These are phyloP conservation scores for Xyrichtys novacula DNA, from an alignment of 2,797 vertebrate genomes.

Conservation along the genomic window DNA sequence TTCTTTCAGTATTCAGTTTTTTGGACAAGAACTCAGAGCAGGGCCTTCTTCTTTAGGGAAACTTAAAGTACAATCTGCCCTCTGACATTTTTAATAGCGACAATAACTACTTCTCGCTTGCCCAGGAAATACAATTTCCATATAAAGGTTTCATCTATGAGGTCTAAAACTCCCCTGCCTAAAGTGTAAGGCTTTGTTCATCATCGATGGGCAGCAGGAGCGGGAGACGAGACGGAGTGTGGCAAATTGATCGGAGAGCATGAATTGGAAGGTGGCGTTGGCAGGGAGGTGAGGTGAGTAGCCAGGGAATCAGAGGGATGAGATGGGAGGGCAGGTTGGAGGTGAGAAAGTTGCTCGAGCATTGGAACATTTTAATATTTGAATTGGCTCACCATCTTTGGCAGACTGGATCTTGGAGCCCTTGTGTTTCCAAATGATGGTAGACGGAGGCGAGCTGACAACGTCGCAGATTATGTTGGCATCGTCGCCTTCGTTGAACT, in stretches of 20 bases:
- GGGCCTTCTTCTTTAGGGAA: slow-evolving; percentile 10
- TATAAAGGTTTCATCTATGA: slow-evolving; percentile 45
- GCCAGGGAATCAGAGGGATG: slow-evolving; percentile 23
- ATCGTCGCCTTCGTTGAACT: slow-evolving; percentile 95
- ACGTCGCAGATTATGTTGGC: slow-evolving; percentile 94
- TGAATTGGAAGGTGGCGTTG: slow-evolving; percentile 36
- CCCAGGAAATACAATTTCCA: slow-evolving; percentile 40
- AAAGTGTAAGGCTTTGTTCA: slow-evolving; percentile 48
- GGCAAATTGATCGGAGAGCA: slow-evolving; percentile 54
- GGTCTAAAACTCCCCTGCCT: slow-evolving; percentile 36
- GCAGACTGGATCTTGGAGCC: slow-evolving; percentile 88
- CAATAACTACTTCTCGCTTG: slow-evolving; percentile 35
- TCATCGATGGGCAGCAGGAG: slow-evolving; percentile 26
- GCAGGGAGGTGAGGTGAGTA: slow-evolving; percentile 33
- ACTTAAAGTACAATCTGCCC: slow-evolving; percentile 28
- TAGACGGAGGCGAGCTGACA: slow-evolving; percentile 92
- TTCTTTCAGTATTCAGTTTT: not conserved
- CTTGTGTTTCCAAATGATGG: slow-evolving; percentile 95
- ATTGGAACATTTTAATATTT: slow-evolving; percentile 8
- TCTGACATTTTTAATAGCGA: slow-evolving; percentile 31
- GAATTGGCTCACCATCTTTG: slow-evolving; percentile 92
- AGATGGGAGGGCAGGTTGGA: slow-evolving; percentile 5
- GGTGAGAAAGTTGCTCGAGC: slow-evolving; percentile 35
- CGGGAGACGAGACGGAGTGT: slow-evolving; percentile 39
- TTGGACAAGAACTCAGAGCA: not conserved